Evolutionary conservation across 2,888 invertebrate species (phyloP).

Genomic region (Tortricodes alternella): DNA sequence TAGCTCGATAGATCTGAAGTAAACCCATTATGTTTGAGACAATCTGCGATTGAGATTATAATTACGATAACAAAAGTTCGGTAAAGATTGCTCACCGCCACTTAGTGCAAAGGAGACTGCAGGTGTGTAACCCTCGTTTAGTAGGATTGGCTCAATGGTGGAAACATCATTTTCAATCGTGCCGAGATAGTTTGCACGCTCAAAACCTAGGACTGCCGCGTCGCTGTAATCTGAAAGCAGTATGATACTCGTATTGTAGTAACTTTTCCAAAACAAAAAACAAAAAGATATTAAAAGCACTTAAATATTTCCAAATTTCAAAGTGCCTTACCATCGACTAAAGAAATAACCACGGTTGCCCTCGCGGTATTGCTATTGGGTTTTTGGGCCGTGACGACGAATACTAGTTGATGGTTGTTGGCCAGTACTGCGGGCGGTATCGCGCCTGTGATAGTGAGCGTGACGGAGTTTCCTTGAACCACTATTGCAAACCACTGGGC

Average conservation of each 20-base stretch:
- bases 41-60: no score
- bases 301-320: not conserved
- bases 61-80: no score
- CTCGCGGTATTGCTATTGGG: constrained; percentile 27
- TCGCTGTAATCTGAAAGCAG: constrained; percentile 5
- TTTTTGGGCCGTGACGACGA: constrained; percentile 34
- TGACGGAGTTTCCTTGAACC: constrained; percentile 3
- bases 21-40: not conserved
- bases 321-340: constrained; percentile 22
- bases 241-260: not conserved
- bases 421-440: constrained; percentile 30
- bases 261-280: no score
- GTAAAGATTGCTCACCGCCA: constrained; percentile 40
- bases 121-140: constrained; percentile 32
- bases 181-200: constrained; percentile 36
- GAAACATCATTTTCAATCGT: constrained; percentile 24
- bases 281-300: not conserved
- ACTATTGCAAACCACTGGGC: constrained; percentile 7
- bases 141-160: constrained; percentile 28
- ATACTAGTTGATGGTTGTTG: constrained; percentile 35
- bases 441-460: constrained; percentile 15
- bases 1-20: constrained; percentile 29
- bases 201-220: constrained; percentile 34
- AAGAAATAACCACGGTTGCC: constrained; percentile 40
- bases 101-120: constrained; percentile 37